Conservation (phyloP, 2,113 vertebrate genomes). For the Scalopus aquaticus region DNA sequence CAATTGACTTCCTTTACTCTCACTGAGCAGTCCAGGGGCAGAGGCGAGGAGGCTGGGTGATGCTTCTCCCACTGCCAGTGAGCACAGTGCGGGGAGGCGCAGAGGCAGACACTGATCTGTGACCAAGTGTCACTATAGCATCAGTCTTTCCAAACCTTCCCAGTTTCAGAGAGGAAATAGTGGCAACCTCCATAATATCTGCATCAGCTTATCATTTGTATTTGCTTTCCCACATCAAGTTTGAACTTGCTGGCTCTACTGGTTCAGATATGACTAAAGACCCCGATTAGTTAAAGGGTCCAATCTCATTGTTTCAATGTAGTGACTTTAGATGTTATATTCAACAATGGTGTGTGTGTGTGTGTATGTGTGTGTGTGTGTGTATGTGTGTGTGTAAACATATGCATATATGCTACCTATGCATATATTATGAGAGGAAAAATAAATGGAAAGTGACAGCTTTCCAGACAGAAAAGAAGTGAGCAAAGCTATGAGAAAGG, state of each 20-base stretch:
- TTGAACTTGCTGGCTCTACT: background rate
- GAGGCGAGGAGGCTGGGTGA: background rate
- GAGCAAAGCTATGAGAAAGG: background rate
- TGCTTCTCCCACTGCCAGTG: too few relatives aligned
- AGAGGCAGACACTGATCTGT: background rate
- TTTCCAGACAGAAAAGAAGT: background rate
- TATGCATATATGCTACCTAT: background rate
- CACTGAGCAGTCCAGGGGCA: background rate
- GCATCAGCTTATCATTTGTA: background rate
- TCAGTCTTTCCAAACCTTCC: background rate
- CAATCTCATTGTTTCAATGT: background rate
- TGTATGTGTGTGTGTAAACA: background rate
- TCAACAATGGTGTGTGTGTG: background rate
- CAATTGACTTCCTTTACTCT: background rate
- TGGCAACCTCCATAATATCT: background rate
- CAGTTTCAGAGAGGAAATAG: background rate
- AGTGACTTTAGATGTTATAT: background rate
- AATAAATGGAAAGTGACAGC: background rate
- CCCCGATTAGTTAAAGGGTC: background rate
- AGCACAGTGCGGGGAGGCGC: background rate
- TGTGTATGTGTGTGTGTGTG: background rate
- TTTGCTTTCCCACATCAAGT: background rate
- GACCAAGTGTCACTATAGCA: background rate
- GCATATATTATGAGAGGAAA: background rate
- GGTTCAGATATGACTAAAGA: background rate